phyloP scores from a whole-genome alignment of 35 echinoderm and acorn worm species.

The Apostichopus californicus region DNA sequence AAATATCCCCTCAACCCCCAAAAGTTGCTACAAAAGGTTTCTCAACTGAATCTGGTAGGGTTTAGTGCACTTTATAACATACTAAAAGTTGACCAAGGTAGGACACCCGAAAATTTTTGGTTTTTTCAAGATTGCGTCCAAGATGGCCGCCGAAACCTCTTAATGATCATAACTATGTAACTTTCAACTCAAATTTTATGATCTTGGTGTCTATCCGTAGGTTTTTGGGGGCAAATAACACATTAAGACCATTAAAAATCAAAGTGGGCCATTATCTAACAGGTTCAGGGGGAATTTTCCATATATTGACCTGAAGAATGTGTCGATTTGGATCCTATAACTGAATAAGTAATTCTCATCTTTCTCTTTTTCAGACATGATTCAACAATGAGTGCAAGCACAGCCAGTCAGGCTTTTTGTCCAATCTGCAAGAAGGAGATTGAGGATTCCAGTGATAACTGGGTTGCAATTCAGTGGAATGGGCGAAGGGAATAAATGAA shows the following conservation, averaged over 20 bases:
- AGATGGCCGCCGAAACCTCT: background rate
- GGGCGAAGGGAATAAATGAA: constrained; percentile 69
- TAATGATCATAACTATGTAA: background rate
- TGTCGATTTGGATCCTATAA: background rate
- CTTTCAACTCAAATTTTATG: background rate
- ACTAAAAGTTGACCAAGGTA: constrained; percentile 15
- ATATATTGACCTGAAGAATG: background rate
- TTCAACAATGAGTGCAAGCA: background rate
- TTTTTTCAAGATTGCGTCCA: constrained; percentile 17
- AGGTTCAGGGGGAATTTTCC: background rate
- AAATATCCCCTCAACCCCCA: background rate
- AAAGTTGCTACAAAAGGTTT: constrained; percentile 30
- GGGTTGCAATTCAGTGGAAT: constrained; percentile 47
- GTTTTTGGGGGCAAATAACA: background rate
- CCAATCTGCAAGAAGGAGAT: background rate
- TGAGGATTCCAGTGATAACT: background rate
- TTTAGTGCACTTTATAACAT: background rate
- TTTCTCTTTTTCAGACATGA: background rate
- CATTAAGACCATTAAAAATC: constrained; percentile 4
- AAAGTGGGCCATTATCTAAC: background rate
- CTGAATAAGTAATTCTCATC: no score
- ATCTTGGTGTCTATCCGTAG: background rate
- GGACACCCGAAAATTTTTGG: background rate
- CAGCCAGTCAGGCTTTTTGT: background rate
- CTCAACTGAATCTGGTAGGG: background rate